phyloP scores from a whole-genome alignment of 2,113 vertebrate species.

The Myocastor coypus region DNA sequence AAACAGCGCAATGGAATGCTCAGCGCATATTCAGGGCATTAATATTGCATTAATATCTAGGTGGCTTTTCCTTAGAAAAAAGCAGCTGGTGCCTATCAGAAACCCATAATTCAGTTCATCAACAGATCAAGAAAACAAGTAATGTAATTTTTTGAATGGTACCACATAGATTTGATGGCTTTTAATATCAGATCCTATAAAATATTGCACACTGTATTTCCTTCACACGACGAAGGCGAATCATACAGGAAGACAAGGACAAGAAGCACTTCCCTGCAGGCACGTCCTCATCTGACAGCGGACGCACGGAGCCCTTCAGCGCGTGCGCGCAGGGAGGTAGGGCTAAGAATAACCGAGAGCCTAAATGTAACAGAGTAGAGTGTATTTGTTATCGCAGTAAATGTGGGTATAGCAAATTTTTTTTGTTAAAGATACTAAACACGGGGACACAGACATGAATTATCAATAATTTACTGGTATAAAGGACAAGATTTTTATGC shows the following conservation, averaged over 20 bases:
- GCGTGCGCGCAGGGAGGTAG: background rate
- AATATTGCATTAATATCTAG: background rate
- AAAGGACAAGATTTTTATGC: background rate
- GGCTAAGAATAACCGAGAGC: background rate
- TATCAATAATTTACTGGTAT: background rate
- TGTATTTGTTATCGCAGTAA: background rate
- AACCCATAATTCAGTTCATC: background rate
- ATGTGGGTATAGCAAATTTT: background rate
- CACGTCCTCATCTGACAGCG: background rate
- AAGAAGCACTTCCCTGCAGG: background rate
- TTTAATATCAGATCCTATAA: background rate
- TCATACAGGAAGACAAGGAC: background rate
- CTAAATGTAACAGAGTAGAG: background rate
- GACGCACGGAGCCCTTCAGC: background rate
- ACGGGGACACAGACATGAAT: background rate
- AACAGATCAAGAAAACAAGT: background rate
- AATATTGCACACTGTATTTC: background rate
- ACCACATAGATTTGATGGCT: background rate
- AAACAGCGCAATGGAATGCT: background rate
- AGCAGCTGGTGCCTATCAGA: background rate
- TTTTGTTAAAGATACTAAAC: background rate
- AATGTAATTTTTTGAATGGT: conserved; percentile 3
- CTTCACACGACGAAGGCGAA: background rate
- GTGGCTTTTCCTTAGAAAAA: background rate
- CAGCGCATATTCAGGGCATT: background rate